These are phyloP conservation scores for Acrocephalus arundinaceus DNA, from an alignment of 2,113 vertebrate genomes.

Conservation along the genomic window DNA sequence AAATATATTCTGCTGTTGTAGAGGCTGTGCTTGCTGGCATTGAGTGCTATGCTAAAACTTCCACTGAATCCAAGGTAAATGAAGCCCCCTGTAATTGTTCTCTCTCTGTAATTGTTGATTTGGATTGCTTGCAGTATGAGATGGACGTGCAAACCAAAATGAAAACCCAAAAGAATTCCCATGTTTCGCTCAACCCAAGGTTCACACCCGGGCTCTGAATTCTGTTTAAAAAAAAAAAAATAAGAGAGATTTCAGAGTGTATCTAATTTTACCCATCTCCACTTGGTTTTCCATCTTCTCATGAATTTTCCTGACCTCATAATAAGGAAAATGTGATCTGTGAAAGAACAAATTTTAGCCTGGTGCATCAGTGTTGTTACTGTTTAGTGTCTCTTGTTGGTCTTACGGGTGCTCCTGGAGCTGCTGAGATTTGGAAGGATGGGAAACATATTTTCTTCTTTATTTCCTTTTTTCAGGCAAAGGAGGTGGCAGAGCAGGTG, in stretches of 20 bases:
- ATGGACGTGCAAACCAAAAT: neutral
- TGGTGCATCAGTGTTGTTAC: conserved; percentile 12
- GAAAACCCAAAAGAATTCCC: accelerated
- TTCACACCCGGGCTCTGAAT: neutral
- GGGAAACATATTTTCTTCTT: neutral
- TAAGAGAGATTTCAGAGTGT: neutral
- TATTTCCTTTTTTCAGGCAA: conserved; percentile 74
- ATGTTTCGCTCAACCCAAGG: accelerated
- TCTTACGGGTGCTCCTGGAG: neutral
- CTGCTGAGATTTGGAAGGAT: neutral
- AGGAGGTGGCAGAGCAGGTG: conserved; percentile 84
- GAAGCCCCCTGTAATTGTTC: neutral
- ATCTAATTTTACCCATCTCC: neutral
- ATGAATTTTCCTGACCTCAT: neutral
- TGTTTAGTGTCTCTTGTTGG: neutral
- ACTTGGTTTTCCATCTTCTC: neutral
- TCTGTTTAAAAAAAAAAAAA: neutral
- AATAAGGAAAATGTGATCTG: neutral
- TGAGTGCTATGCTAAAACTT: conserved; percentile 87
- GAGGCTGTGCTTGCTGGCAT: conserved; percentile 91
- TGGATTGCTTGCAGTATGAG: neutral
- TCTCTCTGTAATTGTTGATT: conserved; percentile 8
- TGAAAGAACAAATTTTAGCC: neutral
- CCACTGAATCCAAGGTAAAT: conserved; percentile 84
- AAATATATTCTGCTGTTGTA: conserved; percentile 89